phyloP scores from a whole-genome alignment of 2,113 vertebrate genomes.

The Ceyx cyanopectus region DNA sequence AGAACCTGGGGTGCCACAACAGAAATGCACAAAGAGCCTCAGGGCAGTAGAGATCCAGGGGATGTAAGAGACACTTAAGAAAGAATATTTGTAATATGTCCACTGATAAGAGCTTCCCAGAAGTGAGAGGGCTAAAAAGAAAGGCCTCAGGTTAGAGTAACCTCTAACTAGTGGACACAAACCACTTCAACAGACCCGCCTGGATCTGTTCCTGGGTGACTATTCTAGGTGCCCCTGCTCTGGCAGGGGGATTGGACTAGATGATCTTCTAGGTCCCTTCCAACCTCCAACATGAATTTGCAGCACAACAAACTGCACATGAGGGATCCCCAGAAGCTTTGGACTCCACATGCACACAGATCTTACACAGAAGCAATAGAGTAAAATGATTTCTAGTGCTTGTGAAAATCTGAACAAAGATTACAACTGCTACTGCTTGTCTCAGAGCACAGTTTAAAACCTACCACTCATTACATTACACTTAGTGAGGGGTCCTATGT shows the following conservation, averaged over 20 bases:
- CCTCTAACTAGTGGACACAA: neutral
- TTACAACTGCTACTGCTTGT: neutral
- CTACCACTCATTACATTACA: neutral
- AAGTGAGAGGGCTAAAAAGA: neutral
- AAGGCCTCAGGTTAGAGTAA: neutral
- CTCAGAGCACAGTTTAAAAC: neutral
- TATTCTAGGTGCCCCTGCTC: too few relatives aligned
- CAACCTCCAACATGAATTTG: neutral
- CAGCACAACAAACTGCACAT: neutral
- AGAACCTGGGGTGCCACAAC: accelerated
- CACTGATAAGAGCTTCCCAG: neutral
- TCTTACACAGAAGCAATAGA: neutral
- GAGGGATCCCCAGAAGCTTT: neutral
- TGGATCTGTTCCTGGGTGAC: too few relatives aligned
- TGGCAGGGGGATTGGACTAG: too few relatives aligned
- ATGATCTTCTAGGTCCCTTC: too few relatives aligned
- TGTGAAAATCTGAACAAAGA: neutral
- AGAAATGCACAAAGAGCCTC: neutral
- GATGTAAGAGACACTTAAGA: neutral
- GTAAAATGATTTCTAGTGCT: neutral
- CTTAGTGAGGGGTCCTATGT: neutral
- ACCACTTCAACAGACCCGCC: neutral
- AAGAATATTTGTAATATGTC: neutral
- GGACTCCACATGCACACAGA: neutral
- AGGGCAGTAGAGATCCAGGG: neutral